phyloP scores from a whole-genome alignment of 2,888 invertebrate genomes.

The Orthosia incerta region DNA sequence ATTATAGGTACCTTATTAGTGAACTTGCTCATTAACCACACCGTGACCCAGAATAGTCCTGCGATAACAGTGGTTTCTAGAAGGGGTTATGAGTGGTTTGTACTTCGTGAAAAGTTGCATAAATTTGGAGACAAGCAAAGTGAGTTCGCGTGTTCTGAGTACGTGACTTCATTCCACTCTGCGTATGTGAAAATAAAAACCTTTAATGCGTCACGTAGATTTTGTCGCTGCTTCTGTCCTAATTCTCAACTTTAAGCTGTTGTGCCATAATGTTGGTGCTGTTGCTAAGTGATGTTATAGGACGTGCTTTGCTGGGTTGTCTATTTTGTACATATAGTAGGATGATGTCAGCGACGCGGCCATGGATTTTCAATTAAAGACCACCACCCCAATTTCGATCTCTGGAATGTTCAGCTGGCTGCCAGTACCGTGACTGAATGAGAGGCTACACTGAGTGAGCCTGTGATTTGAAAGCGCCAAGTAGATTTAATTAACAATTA shows the following conservation, averaged over 20 bases:
- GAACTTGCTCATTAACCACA: background rate
- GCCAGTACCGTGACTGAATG: too few species aligned
- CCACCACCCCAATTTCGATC: background rate
- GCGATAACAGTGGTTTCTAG: constrained; percentile 43
- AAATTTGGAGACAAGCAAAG: constrained; percentile 84
- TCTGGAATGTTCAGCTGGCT: background rate
- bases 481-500: too few species aligned
- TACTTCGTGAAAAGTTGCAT: constrained; percentile 79
- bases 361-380: background rate
- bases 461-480: too few species aligned
- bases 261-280: constrained; percentile 18
- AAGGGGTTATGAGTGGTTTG: constrained; percentile 69
- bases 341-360: background rate
- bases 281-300: constrained; percentile 16
- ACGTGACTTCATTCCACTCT: constrained; percentile 83
- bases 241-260: constrained; percentile 50
- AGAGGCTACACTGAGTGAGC: too few species aligned
- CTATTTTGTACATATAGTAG: constrained; percentile 4
- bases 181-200: constrained; percentile 63
- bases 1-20: too few species aligned
- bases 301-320: constrained; percentile 14
- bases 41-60: constrained; percentile 25
- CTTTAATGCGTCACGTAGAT: constrained; percentile 67
- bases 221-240: constrained; percentile 52
- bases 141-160: constrained; percentile 82